Evolutionary conservation across 2,797 vertebrate genomes (phyloP).

Genomic region (Dendrocincla fuliginosa): DNA sequence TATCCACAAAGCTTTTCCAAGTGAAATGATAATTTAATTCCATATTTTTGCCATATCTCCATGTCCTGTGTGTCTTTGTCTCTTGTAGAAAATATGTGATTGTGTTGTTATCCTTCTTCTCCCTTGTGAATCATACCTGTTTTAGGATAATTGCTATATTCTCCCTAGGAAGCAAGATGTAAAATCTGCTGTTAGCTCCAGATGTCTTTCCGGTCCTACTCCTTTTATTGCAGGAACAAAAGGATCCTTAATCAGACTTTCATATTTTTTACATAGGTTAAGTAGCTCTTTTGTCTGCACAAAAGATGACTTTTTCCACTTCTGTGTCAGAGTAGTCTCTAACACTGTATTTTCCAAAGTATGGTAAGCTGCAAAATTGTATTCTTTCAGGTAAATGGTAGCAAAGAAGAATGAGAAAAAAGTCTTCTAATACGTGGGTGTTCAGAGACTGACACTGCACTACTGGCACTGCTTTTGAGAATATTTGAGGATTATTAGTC

Average conservation of each 20-base stretch:
- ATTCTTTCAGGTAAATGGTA: slow-evolving; percentile 18
- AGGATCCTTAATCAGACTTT: not conserved
- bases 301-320: not conserved
- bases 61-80: not conserved
- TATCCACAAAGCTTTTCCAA: not conserved
- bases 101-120: not conserved
- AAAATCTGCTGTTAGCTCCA: not conserved
- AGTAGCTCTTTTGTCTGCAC: not conserved
- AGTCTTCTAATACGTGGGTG: slow-evolving; percentile 11
- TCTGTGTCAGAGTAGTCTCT: not conserved
- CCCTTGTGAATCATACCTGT: not conserved
- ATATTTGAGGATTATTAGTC: slow-evolving; percentile 47
- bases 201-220: not conserved
- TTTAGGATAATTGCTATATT: not conserved
- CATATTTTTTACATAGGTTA: not conserved
- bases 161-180: not conserved
- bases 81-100: not conserved
- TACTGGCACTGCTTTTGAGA: slow-evolving; percentile 45
- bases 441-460: not conserved
- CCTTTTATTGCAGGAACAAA: not conserved
- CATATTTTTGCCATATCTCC: not conserved
- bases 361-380: not conserved
- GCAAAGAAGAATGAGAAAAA: slow-evolving; percentile 24
- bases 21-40: not conserved
- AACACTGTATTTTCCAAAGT: not conserved